Evolutionary conservation across 2,113 vertebrate species (phyloP).

Genomic region (Mellivora capensis): DNA sequence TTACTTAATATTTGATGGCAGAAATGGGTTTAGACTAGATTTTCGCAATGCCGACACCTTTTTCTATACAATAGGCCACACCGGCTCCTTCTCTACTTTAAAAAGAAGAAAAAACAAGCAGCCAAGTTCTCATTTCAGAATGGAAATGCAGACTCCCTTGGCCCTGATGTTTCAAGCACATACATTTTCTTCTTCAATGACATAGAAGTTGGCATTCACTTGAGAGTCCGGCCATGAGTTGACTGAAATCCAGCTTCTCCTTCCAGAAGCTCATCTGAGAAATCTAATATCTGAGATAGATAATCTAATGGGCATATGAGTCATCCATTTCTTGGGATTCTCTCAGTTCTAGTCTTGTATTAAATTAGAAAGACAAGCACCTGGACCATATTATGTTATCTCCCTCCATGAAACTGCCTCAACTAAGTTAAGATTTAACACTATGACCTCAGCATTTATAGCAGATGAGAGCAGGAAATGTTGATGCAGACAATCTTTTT

Average conservation of each 20-base stretch:
- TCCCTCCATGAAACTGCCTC: constrained; percentile 10
- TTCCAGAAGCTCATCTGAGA: constrained; percentile 49
- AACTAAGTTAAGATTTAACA: constrained; percentile 50
- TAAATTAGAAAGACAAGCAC: constrained; percentile 65
- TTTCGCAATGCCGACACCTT: neutral
- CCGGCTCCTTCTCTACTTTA: neutral
- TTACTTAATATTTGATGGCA: neutral
- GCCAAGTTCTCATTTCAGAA: neutral
- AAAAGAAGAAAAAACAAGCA: neutral
- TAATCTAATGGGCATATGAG: constrained; percentile 66
- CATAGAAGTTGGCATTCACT: neutral
- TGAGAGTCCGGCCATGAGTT: neutral
- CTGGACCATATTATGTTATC: constrained; percentile 46
- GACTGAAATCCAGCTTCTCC: constrained; percentile 29
- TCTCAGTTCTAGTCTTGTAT: constrained; percentile 51
- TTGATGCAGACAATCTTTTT: neutral
- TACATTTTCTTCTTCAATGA: constrained; percentile 10
- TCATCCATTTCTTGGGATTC: constrained; percentile 56
- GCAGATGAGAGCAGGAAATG: neutral
- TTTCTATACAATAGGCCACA: neutral
- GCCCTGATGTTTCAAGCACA: neutral
- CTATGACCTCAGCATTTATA: constrained; percentile 28
- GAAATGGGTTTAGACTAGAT: neutral
- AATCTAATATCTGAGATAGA: constrained; percentile 68
- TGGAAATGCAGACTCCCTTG: neutral